A percentile compares a stretch with the other conserved stretches of the same genome.
Conservation (phyloP, 2,113 vertebrate species). For the Castor canadensis region DNA sequence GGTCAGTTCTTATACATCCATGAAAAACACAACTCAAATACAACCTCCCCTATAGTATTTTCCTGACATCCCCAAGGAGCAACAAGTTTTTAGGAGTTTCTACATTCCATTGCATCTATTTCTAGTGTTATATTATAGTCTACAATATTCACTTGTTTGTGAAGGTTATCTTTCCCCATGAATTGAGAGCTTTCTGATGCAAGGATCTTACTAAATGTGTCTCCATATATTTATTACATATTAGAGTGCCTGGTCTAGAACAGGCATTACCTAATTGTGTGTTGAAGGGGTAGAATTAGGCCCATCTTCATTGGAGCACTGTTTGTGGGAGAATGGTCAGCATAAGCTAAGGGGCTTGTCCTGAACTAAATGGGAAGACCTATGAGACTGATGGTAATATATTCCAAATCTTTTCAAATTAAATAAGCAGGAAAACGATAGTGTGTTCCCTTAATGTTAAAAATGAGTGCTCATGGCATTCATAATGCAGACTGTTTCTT, state of each 20-base stretch:
- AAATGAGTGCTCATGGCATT: background rate
- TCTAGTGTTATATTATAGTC: background rate
- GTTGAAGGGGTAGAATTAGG: background rate
- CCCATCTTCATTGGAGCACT: background rate
- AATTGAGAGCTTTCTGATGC: background rate
- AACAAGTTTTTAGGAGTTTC: background rate
- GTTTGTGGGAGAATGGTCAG: background rate
- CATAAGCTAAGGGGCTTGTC: background rate
- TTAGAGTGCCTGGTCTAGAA: background rate
- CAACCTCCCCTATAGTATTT: background rate
- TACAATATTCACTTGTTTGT: background rate
- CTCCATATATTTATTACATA: background rate
- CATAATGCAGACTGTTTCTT: background rate
- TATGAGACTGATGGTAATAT: background rate
- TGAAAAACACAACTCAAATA: background rate
- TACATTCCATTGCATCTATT: background rate
- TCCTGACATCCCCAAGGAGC: background rate
- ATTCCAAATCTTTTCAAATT: background rate
- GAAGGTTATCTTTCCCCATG: background rate
- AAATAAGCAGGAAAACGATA: background rate
- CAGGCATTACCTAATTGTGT: background rate
- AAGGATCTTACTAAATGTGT: background rate
- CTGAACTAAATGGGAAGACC: background rate
- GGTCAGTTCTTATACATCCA: background rate
- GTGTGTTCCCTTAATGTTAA: background rate